Conservation (phyloP, 2,888 invertebrate species). For the Drosophila kambysellisi region DNA sequence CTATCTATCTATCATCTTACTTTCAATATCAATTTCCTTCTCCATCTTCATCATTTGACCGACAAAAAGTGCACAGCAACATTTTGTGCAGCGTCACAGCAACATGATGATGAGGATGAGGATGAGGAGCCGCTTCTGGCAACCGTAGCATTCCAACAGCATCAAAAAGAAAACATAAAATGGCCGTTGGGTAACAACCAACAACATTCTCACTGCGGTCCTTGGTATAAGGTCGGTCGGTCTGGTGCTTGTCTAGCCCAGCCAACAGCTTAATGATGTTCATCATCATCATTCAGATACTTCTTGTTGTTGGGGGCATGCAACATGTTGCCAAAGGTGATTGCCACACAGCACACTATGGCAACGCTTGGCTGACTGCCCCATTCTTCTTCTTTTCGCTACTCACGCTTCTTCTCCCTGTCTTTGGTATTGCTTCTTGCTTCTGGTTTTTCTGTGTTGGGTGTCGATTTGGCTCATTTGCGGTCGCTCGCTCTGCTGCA, state of each 20-base stretch:
- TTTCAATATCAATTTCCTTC: not conserved
- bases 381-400: not conserved
- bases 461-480: conserved; percentile 59
- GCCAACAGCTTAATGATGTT: conserved; percentile 40
- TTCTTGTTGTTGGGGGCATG: conserved; percentile 26
- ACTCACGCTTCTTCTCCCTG: not conserved
- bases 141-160: conserved; percentile 35
- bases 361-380: conserved; percentile 37
- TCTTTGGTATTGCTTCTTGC: not conserved
- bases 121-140: conserved; percentile 24
- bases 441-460: conserved; percentile 10
- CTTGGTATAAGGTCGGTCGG: conserved; percentile 43
- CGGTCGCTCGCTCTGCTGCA: conserved; percentile 46
- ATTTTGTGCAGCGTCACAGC: conserved; percentile 46
- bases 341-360: conserved; percentile 3
- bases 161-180: conserved; percentile 25
- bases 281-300: conserved; percentile 8
- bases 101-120: conserved; percentile 26
- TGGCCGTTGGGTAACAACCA: conserved; percentile 46
- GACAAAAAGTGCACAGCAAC: conserved; percentile 35
- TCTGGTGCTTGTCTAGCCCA: conserved; percentile 71
- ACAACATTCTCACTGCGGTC: conserved; percentile 6
- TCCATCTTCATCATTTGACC: conserved; percentile 3
- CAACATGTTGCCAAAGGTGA: conserved; percentile 56
- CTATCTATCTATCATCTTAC: not conserved